These are phyloP conservation scores for Tetragonula carbonaria DNA, from an alignment of 2,888 invertebrate genomes.

Conservation along the genomic window DNA sequence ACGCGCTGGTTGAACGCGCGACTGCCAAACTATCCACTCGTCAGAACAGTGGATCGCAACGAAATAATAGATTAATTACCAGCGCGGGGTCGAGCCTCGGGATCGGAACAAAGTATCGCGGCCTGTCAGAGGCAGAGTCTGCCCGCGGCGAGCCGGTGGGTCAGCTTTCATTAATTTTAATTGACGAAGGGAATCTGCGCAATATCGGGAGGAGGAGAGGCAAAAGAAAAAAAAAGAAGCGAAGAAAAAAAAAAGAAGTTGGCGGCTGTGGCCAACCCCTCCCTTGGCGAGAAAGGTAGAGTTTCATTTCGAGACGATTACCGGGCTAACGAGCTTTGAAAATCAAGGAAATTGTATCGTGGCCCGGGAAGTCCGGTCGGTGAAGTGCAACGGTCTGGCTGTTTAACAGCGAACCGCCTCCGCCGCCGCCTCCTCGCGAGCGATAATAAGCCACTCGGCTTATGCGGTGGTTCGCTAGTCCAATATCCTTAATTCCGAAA, in stretches of 20 bases:
- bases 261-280: neutral
- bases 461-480: neutral
- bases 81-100: neutral
- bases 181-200: constrained; percentile 32
- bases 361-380: neutral
- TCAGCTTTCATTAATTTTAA: constrained; percentile 56
- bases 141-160: constrained; percentile 24
- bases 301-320: constrained; percentile 49
- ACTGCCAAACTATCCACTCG: neutral
- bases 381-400: neutral
- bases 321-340: constrained; percentile 52
- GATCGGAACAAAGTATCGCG: constrained; percentile 41
- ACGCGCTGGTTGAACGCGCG: neutral
- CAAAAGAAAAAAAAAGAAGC: too few species aligned
- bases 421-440: neutral
- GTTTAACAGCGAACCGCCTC: neutral
- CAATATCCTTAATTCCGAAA: constrained; percentile 55
- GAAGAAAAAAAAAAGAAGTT: constrained; percentile 17
- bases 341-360: constrained; percentile 51
- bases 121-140: constrained; percentile 27
- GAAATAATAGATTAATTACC: constrained; percentile 36
- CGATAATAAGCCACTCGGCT: constrained; percentile 44
- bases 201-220: constrained; percentile 14
- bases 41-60: constrained; percentile 9
- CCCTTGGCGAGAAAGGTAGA: too few species aligned